Conservation (phyloP, 2,797 vertebrate genomes). For the Schizopygopsis malacanthus region DNA sequence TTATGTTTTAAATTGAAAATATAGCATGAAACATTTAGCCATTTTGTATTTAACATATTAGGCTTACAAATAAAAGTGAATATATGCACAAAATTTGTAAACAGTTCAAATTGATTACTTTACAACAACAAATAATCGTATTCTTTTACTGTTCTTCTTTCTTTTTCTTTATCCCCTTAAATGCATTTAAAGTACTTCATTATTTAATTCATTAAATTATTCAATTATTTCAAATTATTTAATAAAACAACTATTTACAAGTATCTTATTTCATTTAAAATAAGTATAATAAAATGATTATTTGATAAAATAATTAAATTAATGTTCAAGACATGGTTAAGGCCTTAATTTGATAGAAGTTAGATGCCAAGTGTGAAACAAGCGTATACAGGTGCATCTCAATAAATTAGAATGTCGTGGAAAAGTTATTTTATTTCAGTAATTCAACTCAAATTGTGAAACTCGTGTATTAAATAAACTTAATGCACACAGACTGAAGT, state of each 20-base stretch:
- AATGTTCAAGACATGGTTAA: not conserved
- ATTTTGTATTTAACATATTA: not conserved
- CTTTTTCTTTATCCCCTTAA: not conserved
- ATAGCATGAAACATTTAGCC: not conserved
- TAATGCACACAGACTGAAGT: too few relatives aligned
- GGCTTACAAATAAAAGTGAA: not conserved
- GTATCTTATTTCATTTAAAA: too few relatives aligned
- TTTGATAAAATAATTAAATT: not conserved
- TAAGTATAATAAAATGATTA: not conserved
- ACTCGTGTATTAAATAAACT: too few relatives aligned
- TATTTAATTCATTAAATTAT: not conserved
- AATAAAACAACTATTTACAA: not conserved
- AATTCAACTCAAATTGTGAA: too few relatives aligned
- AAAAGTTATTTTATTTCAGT: too few relatives aligned
- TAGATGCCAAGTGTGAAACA: not conserved
- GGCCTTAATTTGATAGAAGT: not conserved
- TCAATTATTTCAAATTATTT: not conserved
- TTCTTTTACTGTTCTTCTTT: too few relatives aligned
- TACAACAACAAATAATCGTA: too few relatives aligned
- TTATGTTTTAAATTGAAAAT: not conserved
- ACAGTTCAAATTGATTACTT: not conserved
- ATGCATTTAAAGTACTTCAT: not conserved
- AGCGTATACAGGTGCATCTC: not conserved
- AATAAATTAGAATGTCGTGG: too few relatives aligned
- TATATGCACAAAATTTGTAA: not conserved